Evolutionary conservation across 2,797 vertebrate species (phyloP).

Genomic region (Peromyscus nudipes): DNA sequence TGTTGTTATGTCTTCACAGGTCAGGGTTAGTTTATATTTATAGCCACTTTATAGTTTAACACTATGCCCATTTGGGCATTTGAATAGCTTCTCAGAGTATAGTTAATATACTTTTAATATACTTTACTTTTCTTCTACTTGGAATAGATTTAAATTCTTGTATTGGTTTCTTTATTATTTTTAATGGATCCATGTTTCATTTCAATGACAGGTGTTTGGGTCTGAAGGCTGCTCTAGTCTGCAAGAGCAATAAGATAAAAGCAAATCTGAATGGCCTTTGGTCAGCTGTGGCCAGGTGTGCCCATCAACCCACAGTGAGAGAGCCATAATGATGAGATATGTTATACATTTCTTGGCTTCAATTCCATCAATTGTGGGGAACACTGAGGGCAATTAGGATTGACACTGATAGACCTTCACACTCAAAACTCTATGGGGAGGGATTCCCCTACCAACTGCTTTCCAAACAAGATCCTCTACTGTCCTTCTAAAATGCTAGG

Average conservation of each 20-base stretch:
- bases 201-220: background rate
- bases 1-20: background rate
- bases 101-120: background rate
- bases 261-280: constrained; percentile 58
- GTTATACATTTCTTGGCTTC: constrained; percentile 57
- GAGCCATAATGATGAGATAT: constrained; percentile 43
- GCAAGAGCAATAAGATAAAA: background rate
- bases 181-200: constrained; percentile 10
- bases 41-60: background rate
- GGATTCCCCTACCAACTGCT: background rate
- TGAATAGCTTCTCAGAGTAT: background rate
- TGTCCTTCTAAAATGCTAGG: background rate
- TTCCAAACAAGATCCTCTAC: constrained; percentile 18
- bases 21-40: background rate
- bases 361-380: constrained; percentile 63
- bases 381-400: constrained; percentile 62
- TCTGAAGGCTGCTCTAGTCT: background rate
- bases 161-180: background rate
- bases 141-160: background rate
- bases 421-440: constrained; percentile 6
- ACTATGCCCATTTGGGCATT: background rate
- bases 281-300: constrained; percentile 53
- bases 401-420: constrained; percentile 60
- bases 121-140: background rate
- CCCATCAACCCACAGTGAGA: constrained; percentile 57